phyloP scores from a whole-genome alignment of 2,888 invertebrate genomes.

The Zhengitettix transpicula region DNA sequence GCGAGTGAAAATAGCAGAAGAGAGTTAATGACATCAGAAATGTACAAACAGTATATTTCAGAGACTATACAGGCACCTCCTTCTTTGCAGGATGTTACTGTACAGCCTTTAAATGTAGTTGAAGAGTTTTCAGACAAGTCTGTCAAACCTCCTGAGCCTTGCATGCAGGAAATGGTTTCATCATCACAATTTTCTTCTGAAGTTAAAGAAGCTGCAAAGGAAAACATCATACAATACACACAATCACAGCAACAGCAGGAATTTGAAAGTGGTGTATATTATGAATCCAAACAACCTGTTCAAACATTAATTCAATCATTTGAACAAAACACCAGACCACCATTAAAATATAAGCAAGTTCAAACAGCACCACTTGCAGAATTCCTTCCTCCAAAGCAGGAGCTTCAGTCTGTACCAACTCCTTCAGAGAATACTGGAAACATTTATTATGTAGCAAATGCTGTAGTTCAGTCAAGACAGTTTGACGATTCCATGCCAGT shows the following conservation, averaged over 20 bases:
- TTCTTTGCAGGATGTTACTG: too few relatives aligned
- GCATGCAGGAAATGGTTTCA: too few relatives aligned
- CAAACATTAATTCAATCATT: conserved; percentile 39
- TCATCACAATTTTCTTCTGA: background rate
- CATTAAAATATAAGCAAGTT: conserved; percentile 34
- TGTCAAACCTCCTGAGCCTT: too few relatives aligned
- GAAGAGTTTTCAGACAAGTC: too few relatives aligned
- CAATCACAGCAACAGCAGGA: background rate
- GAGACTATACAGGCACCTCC: too few relatives aligned
- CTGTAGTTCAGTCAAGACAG: conserved; percentile 6
- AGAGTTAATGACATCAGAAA: too few relatives aligned
- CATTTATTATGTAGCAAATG: conserved; percentile 4
- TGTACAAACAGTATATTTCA: too few relatives aligned
- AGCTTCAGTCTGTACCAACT: too few relatives aligned
- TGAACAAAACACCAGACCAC: conserved; percentile 40
- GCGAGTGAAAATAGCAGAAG: background rate
- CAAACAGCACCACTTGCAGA: conserved; percentile 3
- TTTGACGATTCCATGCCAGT: background rate
- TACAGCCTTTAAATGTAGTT: too few relatives aligned
- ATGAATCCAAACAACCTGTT: conserved; percentile 15
- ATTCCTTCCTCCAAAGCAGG: background rate
- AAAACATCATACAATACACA: background rate
- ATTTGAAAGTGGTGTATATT: conserved; percentile 7
- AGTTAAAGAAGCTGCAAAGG: background rate
- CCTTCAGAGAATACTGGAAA: background rate